Evolutionary conservation across 2,888 invertebrate species (phyloP), one percentile per base, ranked within the genome.

Genomic region (Teinopalpus imperialis): DNA sequence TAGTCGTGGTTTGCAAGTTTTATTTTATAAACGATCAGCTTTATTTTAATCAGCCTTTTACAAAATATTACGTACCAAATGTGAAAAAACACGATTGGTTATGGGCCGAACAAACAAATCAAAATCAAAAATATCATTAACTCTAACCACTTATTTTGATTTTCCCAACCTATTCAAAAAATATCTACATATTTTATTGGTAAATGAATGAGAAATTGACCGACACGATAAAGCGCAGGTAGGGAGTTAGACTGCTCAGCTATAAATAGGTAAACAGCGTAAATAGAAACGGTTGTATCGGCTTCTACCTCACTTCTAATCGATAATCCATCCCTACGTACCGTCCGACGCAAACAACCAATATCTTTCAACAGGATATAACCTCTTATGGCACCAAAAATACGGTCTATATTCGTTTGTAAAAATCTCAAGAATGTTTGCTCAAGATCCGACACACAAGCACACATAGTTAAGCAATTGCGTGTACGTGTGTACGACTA

Each of bases 221-320:
- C 53, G 63, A 69, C 58, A 63, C 59, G 56, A 63, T 51, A 61
- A 49, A 64, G 56, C 63, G 67, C 81, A 87, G 82, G 86, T 86
- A 82, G 79, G 70, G 69, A 77, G 73, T 66, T 63, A 64, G 76
- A 78, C 78, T 77, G 66, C 66, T 66, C 70, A 69, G 74, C 80
- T 87, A 88, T 87, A 88, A 87, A 88, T 87, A 86, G 85, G 83
- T 86, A 85, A 86, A 75, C 75, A 82, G 80, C 81, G 79, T 83
- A 87, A 87, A 87, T 86, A 85, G 81, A 77, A 76, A 66, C 76
- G 73, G 76, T 81, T 83, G 83, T 85, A 86, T 87, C 76, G 81
- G 69, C 79, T 73, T 24, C 67, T 65, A 72, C 72, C 73, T 72
- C 68, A 67, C 83, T 71, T 74, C 83, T 80, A 87, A 88, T 88